A percentile compares a stretch with the other conserved stretches of the same genome.
These are phyloP conservation scores for Drosophila setosimentum DNA, from an alignment of 2,888 invertebrate genomes.

Conservation along the genomic window DNA sequence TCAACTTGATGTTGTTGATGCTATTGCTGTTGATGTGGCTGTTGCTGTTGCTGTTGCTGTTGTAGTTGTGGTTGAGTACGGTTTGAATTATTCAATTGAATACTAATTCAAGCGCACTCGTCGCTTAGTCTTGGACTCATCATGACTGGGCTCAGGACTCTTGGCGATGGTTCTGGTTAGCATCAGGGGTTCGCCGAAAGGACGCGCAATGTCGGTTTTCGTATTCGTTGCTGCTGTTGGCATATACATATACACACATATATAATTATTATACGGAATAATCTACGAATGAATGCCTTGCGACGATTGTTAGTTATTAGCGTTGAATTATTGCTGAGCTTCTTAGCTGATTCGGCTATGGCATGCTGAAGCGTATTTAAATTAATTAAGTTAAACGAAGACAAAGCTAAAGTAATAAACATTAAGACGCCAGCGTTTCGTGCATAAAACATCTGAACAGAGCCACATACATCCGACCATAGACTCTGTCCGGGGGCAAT, in stretches of 20 bases:
- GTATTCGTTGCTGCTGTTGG: conserved; percentile 60
- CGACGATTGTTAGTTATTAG: conserved; percentile 37
- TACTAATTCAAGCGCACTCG: conserved; percentile 56
- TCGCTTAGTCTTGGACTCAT: conserved; percentile 57
- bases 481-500: conserved; percentile 45
- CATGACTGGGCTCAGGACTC: conserved; percentile 44
- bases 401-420: conserved; percentile 67
- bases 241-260: conserved; percentile 15
- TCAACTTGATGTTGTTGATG: conserved; percentile 34
- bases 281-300: background rate
- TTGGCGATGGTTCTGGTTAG: conserved; percentile 82
- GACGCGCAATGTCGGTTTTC: conserved; percentile 86
- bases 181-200: conserved; percentile 93
- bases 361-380: conserved; percentile 61
- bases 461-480: conserved; percentile 9
- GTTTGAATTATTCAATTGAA: conserved; percentile 16
- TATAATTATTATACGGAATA: conserved; percentile 17
- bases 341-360: conserved; percentile 18
- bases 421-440: conserved; percentile 67
- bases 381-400: conserved; percentile 74
- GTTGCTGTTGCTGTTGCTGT: background rate
- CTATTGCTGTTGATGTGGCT: background rate
- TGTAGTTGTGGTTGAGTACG: conserved; percentile 8
- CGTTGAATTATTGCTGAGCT: conserved; percentile 12
- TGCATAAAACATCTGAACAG: conserved; percentile 61